Evolutionary conservation across 2,113 vertebrate genomes (phyloP).

Genomic region (Columba janthina): DNA sequence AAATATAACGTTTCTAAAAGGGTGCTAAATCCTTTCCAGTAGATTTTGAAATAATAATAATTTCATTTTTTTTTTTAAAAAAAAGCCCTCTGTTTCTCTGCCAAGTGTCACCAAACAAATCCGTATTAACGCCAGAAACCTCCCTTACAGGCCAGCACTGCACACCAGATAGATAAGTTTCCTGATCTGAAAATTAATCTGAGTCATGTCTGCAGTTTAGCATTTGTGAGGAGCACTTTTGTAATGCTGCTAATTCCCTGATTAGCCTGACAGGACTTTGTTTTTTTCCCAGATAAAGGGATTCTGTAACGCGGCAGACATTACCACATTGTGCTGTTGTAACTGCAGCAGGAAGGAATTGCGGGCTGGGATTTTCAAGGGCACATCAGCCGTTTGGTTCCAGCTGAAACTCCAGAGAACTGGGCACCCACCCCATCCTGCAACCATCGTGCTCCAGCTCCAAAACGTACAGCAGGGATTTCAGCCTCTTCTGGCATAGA

Average conservation of each 20-base stretch:
- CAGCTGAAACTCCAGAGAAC: slow-evolving; percentile 20
- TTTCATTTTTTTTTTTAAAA: neutral
- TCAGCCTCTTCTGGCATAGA: neutral
- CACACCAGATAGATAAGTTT: slow-evolving; percentile 56
- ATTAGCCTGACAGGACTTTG: slow-evolving; percentile 55
- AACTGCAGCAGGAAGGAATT: slow-evolving; percentile 24
- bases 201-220: slow-evolving; percentile 68
- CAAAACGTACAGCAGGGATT: neutral
- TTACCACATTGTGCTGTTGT: slow-evolving; percentile 66
- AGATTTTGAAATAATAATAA: slow-evolving; percentile 62
- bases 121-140: neutral
- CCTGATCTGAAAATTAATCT: slow-evolving; percentile 67
- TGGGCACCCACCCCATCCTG: slow-evolving; percentile 4
- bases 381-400: neutral
- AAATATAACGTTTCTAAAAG: slow-evolving; percentile 5
- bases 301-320: slow-evolving; percentile 62
- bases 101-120: slow-evolving; percentile 40
- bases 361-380: slow-evolving; percentile 45
- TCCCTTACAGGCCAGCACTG: neutral
- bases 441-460: neutral
- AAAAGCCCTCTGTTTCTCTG: neutral
- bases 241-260: slow-evolving; percentile 57
- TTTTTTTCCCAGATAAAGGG: slow-evolving; percentile 28
- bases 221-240: slow-evolving; percentile 62
- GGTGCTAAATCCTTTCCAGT: slow-evolving; percentile 28